Evolutionary conservation across 2,888 invertebrate species (phyloP), one percentile per base, ranked within the genome.

Genomic region (Mythimna loreyi): DNA sequence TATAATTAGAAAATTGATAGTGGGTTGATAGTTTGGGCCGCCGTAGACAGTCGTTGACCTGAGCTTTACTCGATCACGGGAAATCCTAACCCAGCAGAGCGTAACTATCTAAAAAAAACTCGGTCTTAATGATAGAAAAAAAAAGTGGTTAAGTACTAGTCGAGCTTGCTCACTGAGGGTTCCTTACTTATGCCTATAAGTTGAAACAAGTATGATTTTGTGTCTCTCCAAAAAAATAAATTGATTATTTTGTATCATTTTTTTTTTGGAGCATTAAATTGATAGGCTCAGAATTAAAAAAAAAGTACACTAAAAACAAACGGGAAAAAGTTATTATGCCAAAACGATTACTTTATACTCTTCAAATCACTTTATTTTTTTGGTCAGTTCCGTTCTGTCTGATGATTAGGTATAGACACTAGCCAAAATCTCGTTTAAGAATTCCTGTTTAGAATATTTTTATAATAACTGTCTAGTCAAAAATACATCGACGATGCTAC

Each of bases 41-140:
- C 28, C 75, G 53, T 82, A 89, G 85, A 85, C 89, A 83, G 90
- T 90, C 90, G 87, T 82, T 88, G 90, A 91, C 90, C 90, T 80
- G 79, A 71, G 67, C 84, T 86, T 81, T 76, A 85, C 80, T 81
- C 71, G 80, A 86, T 83, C 85, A 81, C 83, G 89, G 89, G 86
- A 90, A 91, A 88, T 85, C 91, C 91, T 86, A 85, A 88, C 45
- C 69, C 86, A 87, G 66, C 89, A 87, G 86, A 89, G 90, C 90
- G 86, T 83, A 86, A 89, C 82, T 70, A 75, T 71, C 65, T 78
- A 65, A 81, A 82, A 86, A 86, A 86, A 84, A 81, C 70, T 65
- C 50, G 67, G 65, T 72, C 68, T 71, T 82, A 75, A 75, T 75
- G 70, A 66, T 70, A 71, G 73, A 82, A 86, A 85, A 85, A 80